A percentile compares a stretch with the other conserved stretches of the same genome.
Evolutionary conservation across 2,797 vertebrate species (phyloP).

Genomic region (Danio choprae): DNA sequence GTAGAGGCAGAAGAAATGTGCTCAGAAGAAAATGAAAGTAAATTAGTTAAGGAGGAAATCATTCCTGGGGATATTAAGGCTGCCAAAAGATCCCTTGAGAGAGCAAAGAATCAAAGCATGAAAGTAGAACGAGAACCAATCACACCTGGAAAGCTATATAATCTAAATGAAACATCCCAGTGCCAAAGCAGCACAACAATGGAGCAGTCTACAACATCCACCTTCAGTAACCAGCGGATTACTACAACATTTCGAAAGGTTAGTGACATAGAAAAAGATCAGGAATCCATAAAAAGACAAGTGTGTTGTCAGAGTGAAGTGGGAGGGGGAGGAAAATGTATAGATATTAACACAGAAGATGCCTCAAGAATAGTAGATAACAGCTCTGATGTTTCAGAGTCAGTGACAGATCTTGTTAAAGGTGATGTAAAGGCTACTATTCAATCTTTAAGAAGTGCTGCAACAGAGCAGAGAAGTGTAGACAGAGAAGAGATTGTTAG

Average conservation of each 20-base stretch:
- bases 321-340: slow-evolving; percentile 75
- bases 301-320: slow-evolving; percentile 72
- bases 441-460: slow-evolving; percentile 72
- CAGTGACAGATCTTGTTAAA: slow-evolving; percentile 68
- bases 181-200: slow-evolving; percentile 66
- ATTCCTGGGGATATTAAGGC: slow-evolving; percentile 78
- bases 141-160: slow-evolving; percentile 74
- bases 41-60: slow-evolving; percentile 78
- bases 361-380: slow-evolving; percentile 67
- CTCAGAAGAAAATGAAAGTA: slow-evolving; percentile 75
- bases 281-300: slow-evolving; percentile 69
- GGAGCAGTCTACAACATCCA: slow-evolving; percentile 65
- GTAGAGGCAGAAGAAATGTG: slow-evolving; percentile 59
- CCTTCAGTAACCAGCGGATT: slow-evolving; percentile 75
- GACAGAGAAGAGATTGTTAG: slow-evolving; percentile 80
- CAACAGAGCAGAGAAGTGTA: slow-evolving; percentile 74
- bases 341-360: slow-evolving; percentile 78
- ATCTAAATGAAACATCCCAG: slow-evolving; percentile 70
- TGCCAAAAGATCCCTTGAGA: slow-evolving; percentile 80
- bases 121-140: slow-evolving; percentile 74
- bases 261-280: slow-evolving; percentile 85
- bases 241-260: slow-evolving; percentile 87
- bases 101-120: slow-evolving; percentile 78
- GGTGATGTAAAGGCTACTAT: slow-evolving; percentile 73
- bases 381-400: slow-evolving; percentile 66